Base-by-base conservation (phyloP, 1,140 invertebrate species). In the Drosophila sulfurigaster region DNA sequence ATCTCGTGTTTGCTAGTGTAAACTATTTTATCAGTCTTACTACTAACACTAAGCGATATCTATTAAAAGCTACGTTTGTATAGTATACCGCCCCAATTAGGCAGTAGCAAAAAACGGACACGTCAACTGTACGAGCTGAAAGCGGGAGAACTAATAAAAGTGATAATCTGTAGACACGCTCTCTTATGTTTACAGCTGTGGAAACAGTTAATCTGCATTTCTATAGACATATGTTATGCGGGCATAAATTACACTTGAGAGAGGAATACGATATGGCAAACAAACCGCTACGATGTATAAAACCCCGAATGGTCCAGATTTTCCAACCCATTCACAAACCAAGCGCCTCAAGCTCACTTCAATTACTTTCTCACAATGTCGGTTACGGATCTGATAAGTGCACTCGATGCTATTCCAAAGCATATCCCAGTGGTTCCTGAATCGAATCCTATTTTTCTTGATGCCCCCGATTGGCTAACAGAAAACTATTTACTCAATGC, bases 391-490 rank as follows among this genome's bases (percentile, higher is more conserved):
- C 57, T 89, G n/a, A 76, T 90, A 13, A 52, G 81, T 62, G 81
- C 81, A 1, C 20, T 89, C 11, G 86, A 81, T 46, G 72, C 71
- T 25, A 76, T 85, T 49, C 86, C 85, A 5, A 85, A 75, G 52
- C 35, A 81, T 5, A 25, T 8, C 13, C 3, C 52, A 2, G 11
- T 25, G 2, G 7, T 28, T 3, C 5, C 64, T 5, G 10, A 56
- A 1, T 38, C 48, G 8, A 41, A 20, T 7, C 8, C 75, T 0
- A 54, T 30, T 11, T 79, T 79, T 25, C 6, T 58, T 1, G 75
- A 66, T 63, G 88, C 80, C 1, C 91, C 91, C 1, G 77, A 67
- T 5, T 92, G 92, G 92, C 56, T 92, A 1, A 86, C 81, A 7
- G 72, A 77, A 30, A 56, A 48, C 1, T 92, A 92, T 58, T 1